Conservation (phyloP, 2,797 vertebrate species). For the Rhinoraja longicauda region DNA sequence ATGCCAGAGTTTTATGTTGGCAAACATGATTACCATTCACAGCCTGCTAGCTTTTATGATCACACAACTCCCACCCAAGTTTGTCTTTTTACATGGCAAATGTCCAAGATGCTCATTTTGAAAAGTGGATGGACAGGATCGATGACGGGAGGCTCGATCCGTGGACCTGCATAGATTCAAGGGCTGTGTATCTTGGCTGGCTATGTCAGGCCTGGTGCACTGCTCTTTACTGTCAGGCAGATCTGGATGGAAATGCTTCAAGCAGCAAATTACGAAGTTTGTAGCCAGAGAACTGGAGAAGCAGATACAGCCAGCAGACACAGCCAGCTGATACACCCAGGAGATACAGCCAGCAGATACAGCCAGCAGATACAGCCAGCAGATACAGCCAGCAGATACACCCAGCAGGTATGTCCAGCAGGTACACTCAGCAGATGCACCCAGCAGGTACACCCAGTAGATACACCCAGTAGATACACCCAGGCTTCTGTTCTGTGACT, state of each 20-base stretch:
- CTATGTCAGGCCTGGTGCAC: background rate
- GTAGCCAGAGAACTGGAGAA: background rate
- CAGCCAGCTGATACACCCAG: background rate
- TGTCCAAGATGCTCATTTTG: too few relatives aligned
- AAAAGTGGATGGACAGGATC: background rate
- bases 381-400: too few relatives aligned
- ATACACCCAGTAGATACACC: background rate
- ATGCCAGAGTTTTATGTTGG: too few relatives aligned
- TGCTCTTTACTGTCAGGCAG: background rate
- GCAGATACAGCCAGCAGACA: too few relatives aligned
- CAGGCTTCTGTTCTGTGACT: background rate
- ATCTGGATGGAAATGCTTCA: background rate
- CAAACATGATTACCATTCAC: too few relatives aligned
- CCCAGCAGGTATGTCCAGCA: too few relatives aligned
- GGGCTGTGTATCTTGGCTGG: background rate
- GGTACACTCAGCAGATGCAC: background rate
- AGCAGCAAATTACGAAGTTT: background rate
- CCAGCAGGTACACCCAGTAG: too few relatives aligned
- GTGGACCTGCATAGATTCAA: background rate
- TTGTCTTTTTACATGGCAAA: too few relatives aligned
- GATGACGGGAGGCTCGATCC: background rate
- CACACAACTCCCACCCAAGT: too few relatives aligned
- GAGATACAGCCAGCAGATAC: background rate
- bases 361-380: too few relatives aligned
- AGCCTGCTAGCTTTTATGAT: too few relatives aligned